Evolutionary conservation across 92 coral and sea anemone genomes (phyloP), one percentile per base, ranked within the genome.

Genomic region (Meandrina meandrites): DNA sequence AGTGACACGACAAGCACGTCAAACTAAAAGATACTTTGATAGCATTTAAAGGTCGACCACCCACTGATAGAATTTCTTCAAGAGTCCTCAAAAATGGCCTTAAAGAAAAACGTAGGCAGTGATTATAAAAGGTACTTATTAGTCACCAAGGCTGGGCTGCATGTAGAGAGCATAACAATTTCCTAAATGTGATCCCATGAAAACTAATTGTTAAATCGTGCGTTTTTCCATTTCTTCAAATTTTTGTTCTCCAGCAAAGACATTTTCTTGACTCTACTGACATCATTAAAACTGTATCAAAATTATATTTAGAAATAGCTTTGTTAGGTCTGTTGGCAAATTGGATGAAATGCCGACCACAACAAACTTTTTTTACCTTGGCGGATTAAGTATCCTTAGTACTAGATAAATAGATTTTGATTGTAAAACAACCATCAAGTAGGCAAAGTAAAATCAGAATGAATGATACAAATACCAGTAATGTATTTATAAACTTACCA

Each of bases 401-500:
- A 34, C 36, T 31, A 69, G 21, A 71, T 35, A 13, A 34, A 71
- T 7, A 18, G 28, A 31, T 32, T 71, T 71, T 34, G 16, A 24
- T 42, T 67, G 75, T 40, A 8, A 27, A n/a, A 13, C 34, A 80
- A 75, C n/a, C 30, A 24, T 37, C 24, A 19, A 40, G 69, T 28
- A 21, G 13, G 8, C 22, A 54, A 54, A 54, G 60, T 54, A 15
- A 62, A 62, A 31, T 30, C 50, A 28, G 6, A 17, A 1, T 30
- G 47, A 60, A 64, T n/a, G n/a, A n/a, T 48, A 24, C 76, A 69
- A 30, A 50, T 30, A 64, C 40, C 66, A 81, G 60, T n/a, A 2
- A 54, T 54, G 16, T 17, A 14, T 48, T 16, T 30, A 4, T 50
- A 81, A 32, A 74, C 87, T 57, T 58, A 84, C 87, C 87, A n/a